Base-by-base conservation (phyloP, 2,113 vertebrate species). In the Hippocampus mohnikei region DNA sequence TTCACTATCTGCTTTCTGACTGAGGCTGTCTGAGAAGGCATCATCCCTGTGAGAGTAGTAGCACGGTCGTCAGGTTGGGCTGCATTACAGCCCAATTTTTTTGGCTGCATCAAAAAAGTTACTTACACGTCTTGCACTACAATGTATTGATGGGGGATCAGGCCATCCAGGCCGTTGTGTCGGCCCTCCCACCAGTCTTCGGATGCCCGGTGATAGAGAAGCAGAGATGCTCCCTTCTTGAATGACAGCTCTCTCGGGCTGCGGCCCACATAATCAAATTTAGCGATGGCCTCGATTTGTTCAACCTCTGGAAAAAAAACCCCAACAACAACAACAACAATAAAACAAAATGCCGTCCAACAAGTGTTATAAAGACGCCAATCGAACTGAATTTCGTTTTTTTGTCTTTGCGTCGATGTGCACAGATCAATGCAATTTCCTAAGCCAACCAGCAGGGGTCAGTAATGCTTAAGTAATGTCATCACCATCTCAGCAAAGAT, bases 181-280 rank as follows among this genome's bases (percentile, higher is more conserved):
- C 96, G 94, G 0, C 97, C 97, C 79, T 98, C 96, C 97, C 97
- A 99, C 97, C 97, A 99, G 90, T 99, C 97, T 55, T 99, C 96
- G 0, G 97, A 99, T 0, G 97, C 97, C 0, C 97, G 90, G 56
- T 98, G 96, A 85, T 98, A 99, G 21, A 99, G 90, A 56, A 99
- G 94, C 12, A 99, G 93, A 0, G 97, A 99, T 2, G 97, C 97
- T 42, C 97, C 97, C 74, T 99, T 99, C 91, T 97, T 99, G 84
- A 99, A 99, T 78, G 97, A 99, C 75, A 99, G 91, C 80, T 99
- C 97, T 63, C 96, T 93, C 0, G 96, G 95, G 42, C 92, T 95
- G 0, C 96, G 94, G 0, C 97, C 97, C 33, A 91, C 78, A 1
- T 99, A 99, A 90, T 99, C 97, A 78, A 99, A 99, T 92, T 97